These are phyloP conservation scores for Pan troglodytes DNA, from an alignment of 2,113 vertebrate genomes.

Conservation along the genomic window DNA sequence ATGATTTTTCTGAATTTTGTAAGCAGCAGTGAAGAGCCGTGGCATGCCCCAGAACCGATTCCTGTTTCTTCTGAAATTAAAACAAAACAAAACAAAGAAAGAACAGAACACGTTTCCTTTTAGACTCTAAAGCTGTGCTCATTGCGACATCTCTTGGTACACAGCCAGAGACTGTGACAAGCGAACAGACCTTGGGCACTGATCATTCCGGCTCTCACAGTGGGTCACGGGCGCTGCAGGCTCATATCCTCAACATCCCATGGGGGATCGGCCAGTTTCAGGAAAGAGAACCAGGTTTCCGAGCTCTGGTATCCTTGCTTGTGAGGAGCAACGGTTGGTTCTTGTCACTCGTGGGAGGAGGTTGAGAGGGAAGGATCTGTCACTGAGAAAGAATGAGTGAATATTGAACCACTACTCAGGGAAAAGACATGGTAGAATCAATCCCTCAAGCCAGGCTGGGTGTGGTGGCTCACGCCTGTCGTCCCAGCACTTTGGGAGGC, in stretches of 20 bases:
- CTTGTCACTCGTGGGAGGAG: not conserved
- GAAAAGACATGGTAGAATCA: not conserved
- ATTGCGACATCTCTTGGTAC: not conserved
- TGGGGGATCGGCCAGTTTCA: not conserved
- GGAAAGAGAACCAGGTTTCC: not conserved
- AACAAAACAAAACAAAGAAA: not conserved
- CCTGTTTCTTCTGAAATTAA: not conserved
- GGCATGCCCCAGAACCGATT: not conserved
- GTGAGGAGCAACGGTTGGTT: not conserved
- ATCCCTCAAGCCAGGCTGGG: not conserved
- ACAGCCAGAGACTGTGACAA: no score
- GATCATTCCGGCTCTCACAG: not conserved
- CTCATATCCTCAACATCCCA: not conserved
- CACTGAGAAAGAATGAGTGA: not conserved
- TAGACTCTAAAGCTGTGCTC: no score
- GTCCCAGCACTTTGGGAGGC: no score
- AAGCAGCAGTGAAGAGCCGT: rapidly evolving
- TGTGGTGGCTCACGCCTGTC: no score
- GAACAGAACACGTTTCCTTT: not conserved
- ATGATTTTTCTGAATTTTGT: rapidly evolving
- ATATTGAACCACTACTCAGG: not conserved
- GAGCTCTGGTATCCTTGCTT: rapidly evolving
- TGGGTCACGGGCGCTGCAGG: rapidly evolving
- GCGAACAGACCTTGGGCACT: not conserved
- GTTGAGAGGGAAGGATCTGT: no score